These are phyloP conservation scores for Jordanella pulchra DNA, from an alignment of 2,797 vertebrate species.

Conservation along the genomic window DNA sequence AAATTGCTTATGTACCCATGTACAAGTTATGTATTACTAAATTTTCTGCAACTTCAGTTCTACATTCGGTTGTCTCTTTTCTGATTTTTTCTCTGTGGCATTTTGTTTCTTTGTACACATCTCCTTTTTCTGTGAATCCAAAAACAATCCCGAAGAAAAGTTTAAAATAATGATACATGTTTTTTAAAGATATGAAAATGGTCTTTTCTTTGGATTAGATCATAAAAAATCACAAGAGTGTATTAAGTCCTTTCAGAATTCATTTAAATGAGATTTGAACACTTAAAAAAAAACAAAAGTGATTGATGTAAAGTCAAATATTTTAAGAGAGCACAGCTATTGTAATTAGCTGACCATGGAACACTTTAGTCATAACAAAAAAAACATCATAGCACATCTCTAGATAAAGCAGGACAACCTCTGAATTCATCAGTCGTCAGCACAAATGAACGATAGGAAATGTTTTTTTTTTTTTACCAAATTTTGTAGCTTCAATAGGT, in stretches of 20 bases:
- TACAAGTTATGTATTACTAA: background rate
- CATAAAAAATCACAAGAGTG: background rate
- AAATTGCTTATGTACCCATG: too few species aligned
- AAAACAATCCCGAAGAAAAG: background rate
- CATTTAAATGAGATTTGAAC: background rate
- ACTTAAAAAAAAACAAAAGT: too few species aligned
- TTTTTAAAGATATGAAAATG: background rate
- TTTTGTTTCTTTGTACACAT: too few species aligned
- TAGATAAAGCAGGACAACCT: background rate
- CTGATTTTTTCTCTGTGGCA: background rate
- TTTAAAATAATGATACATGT: background rate
- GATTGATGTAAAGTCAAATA: background rate
- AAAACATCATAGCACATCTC: background rate
- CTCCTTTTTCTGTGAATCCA: too few species aligned
- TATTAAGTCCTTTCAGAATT: too few species aligned
- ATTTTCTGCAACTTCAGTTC: background rate
- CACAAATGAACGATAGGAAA: background rate
- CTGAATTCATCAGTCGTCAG: background rate
- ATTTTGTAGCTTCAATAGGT: background rate
- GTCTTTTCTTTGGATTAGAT: background rate
- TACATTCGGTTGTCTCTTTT: background rate
- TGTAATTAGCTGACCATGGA: background rate
- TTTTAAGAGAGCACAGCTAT: background rate
- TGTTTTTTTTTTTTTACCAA: background rate
- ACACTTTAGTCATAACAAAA: background rate